Base-by-base conservation (phyloP, 2,888 invertebrate species). In the Ormyrus pomaceus region DNA sequence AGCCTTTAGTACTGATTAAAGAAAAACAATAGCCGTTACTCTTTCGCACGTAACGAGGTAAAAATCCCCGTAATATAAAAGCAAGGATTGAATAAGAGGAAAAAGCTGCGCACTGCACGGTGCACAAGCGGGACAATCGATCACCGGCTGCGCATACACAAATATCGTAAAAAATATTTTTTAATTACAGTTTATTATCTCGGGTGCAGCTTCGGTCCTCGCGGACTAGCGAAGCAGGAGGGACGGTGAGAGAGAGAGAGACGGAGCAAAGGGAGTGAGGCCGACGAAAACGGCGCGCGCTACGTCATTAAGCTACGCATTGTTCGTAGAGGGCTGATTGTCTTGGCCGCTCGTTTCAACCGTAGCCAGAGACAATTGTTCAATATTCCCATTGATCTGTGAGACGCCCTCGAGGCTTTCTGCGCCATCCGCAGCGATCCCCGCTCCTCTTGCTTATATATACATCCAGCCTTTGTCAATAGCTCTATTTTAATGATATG, bases 301-400 rank as follows among this genome's bases (percentile, higher is more conserved):
- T 86, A 87, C 90, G 89, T 90, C 90, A 90, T 90, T 90, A 90
- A 90, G 89, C 89, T 87, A 88, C 87, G 89, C 87, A 90, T 90
- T 90, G 90, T 90, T 90, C 88, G 86, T 83, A 83, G 87, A 86
- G 87, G 85, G 89, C 88, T 89, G 90, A 90, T 90, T 90, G 90
- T 90, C 90, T 90, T 90, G 88, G 88, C 86, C 89, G 87, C 89
- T 88, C 89, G 87, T 89, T 89, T 88, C 87, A 87, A 82, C 86
- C 88, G 89, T 89, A 87, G 87, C 89, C 87, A 87, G 88, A 89
- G 89, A 90, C 90, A 90, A 90, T 90, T 90, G 90, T 90, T 90
- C 90, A 90, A 90, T 90, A 90, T 90, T 90, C 87, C 88, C 90
- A 90, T 90, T 90, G 90, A 90, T 90, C 89, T 89, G 88, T 86